Conservation (phyloP, 37 sponge, comb jelly and placozoan species). For the Amphimedon queenslandica region DNA sequence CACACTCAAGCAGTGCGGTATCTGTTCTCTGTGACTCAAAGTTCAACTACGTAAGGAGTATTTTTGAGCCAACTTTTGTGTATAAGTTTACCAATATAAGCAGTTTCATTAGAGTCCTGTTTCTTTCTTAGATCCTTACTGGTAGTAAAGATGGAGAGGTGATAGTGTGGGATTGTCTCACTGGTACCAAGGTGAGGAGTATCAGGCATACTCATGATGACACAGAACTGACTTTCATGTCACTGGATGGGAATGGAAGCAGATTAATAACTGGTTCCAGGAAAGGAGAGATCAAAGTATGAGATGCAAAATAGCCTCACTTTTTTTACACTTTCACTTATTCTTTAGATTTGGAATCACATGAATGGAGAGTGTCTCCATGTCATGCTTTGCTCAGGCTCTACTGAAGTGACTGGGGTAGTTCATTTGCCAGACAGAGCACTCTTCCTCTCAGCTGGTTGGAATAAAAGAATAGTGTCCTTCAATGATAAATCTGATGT, state of each 20-base stretch:
- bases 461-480: slow-evolving; percentile 74
- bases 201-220: slow-evolving; percentile 67
- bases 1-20: no score
- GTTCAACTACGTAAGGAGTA: slow-evolving; percentile 28
- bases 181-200: slow-evolving; percentile 63
- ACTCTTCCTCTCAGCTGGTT: slow-evolving; percentile 75
- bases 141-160: slow-evolving; percentile 90
- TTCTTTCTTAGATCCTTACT: slow-evolving; percentile 57
- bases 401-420: slow-evolving; percentile 70
- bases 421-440: slow-evolving; percentile 67
- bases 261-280: slow-evolving; percentile 87
- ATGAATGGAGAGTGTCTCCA: slow-evolving; percentile 71
- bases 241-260: slow-evolving; percentile 64
- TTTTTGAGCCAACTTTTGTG: background rate
- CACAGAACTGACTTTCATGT: slow-evolving; percentile 86
- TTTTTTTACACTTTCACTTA: background rate
- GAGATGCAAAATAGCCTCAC: background rate
- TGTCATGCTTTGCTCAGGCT: slow-evolving; percentile 14
- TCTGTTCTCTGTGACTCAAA: slow-evolving; percentile 43
- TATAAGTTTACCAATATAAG: background rate
- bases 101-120: no score
- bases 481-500: slow-evolving; percentile 46
- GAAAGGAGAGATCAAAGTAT: slow-evolving; percentile 84
- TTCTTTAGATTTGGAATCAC: slow-evolving; percentile 75
- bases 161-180: slow-evolving; percentile 83